Evolutionary conservation across 2,888 invertebrate species (phyloP).

Genomic region (Zygogramma bicolorata): DNA sequence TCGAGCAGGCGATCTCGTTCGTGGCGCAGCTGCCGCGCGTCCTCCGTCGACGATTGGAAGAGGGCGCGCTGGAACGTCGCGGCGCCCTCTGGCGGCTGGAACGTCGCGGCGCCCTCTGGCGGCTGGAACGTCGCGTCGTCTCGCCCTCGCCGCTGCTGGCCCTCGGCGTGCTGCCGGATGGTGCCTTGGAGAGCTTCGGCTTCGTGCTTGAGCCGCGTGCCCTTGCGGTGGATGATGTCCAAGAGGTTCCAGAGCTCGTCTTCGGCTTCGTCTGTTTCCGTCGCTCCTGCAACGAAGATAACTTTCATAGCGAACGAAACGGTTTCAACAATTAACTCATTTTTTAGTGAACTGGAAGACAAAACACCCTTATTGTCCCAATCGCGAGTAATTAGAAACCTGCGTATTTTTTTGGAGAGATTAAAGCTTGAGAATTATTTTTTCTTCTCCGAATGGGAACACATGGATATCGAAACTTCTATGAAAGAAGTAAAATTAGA

Average conservation of each 20-base stretch:
- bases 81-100: constrained; percentile 57
- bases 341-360: no score
- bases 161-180: constrained; percentile 77
- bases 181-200: constrained; percentile 69
- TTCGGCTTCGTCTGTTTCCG: constrained; percentile 43
- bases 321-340: constrained; percentile 8
- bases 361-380: no score
- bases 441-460: no score
- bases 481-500: no score
- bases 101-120: constrained; percentile 57
- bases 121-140: constrained; percentile 57
- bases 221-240: constrained; percentile 87
- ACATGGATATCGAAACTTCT: no score
- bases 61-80: constrained; percentile 61
- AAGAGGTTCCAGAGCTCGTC: constrained; percentile 87
- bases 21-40: constrained; percentile 74
- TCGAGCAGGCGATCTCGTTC: constrained; percentile 83
- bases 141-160: constrained; percentile 75
- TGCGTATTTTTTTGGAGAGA: no score
- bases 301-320: neutral
- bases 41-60: constrained; percentile 64
- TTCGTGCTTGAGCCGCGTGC: constrained; percentile 73
- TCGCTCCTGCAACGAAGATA: constrained; percentile 30
- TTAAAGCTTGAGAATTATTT: no score
- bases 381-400: no score